phyloP scores from a whole-genome alignment of 2,888 invertebrate genomes.

The Thyatira batis region DNA sequence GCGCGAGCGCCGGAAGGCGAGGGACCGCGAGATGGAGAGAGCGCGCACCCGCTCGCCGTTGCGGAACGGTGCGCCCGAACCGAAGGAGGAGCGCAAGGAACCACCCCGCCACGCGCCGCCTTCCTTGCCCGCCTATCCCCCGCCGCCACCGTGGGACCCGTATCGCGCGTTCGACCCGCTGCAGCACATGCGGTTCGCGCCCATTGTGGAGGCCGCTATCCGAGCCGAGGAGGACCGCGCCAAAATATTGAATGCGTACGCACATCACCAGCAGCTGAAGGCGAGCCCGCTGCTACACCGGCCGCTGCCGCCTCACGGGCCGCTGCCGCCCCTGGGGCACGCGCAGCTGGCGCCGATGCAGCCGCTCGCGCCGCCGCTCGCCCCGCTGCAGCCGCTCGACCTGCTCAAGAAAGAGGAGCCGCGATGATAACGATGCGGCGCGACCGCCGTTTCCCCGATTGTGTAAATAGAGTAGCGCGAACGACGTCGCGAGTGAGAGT shows the following conservation, averaged over 20 bases:
- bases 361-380: conserved; percentile 46
- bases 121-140: conserved; percentile 81
- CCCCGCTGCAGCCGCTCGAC: conserved; percentile 77
- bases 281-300: conserved; percentile 72
- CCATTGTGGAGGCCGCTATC: conserved; percentile 89
- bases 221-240: conserved; percentile 90
- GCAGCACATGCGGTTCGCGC: conserved; percentile 87
- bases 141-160: conserved; percentile 85
- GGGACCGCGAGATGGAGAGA: conserved; percentile 84
- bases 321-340: conserved; percentile 63
- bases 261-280: conserved; percentile 82
- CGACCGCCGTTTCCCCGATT: conserved; percentile 10
- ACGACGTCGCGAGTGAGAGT: conserved; percentile 61
- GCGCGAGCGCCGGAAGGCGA: conserved; percentile 67
- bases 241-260: conserved; percentile 88
- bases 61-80: conserved; percentile 84
- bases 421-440: conserved; percentile 72
- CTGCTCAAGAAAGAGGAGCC: conserved; percentile 84
- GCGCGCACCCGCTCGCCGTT: conserved; percentile 88
- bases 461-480: conserved; percentile 41
- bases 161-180: conserved; percentile 88
- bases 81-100: conserved; percentile 79
- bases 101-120: conserved; percentile 70
- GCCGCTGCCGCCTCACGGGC: conserved; percentile 74
- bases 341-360: conserved; percentile 38